A percentile compares a stretch with the other conserved stretches of the same genome.
These are phyloP conservation scores for Eubasilissa splendida DNA, from an alignment of 2,888 invertebrate species.

Conservation along the genomic window DNA sequence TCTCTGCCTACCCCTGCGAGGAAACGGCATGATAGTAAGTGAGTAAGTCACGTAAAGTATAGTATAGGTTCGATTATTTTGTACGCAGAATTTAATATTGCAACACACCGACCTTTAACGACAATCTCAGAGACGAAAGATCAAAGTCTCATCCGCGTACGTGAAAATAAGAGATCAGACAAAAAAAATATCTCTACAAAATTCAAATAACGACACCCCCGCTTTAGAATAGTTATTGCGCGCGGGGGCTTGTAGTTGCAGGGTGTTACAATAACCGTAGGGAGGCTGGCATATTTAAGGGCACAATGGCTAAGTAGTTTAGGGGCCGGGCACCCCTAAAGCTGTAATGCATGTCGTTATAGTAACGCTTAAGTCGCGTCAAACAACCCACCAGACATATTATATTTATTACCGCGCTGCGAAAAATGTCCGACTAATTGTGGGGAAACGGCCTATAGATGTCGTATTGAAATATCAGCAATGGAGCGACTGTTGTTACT, in stretches of 20 bases:
- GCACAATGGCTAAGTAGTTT: constrained; percentile 40
- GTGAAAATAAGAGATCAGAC: too few species aligned
- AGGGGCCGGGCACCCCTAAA: constrained; percentile 12
- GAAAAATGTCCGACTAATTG: constrained; percentile 8
- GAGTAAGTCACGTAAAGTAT: too few species aligned
- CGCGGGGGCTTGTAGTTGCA: constrained; percentile 14
- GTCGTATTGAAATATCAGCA: constrained; percentile 7
- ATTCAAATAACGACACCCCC: constrained; percentile 2
- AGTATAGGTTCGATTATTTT: too few species aligned
- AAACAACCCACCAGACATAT: constrained; percentile 34
- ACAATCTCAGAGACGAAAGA: too few species aligned
- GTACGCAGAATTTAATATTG: too few species aligned
- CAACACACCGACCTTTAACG: too few species aligned
- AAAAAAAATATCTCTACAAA: constrained; percentile 9
- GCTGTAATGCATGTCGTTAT: constrained; percentile 38
- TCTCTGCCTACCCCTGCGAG: too few species aligned
- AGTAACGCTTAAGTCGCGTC: constrained; percentile 27
- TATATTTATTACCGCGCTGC: constrained; percentile 36
- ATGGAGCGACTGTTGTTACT: background rate
- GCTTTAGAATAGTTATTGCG: constrained; percentile 1
- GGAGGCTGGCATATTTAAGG: constrained; percentile 34
- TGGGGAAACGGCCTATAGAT: background rate
- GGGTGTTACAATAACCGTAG: constrained; percentile 33
- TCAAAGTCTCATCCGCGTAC: too few species aligned
- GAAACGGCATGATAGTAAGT: too few species aligned